Evolutionary conservation across 2,888 invertebrate genomes (phyloP).

Genomic region (Zele albiditarsus): DNA sequence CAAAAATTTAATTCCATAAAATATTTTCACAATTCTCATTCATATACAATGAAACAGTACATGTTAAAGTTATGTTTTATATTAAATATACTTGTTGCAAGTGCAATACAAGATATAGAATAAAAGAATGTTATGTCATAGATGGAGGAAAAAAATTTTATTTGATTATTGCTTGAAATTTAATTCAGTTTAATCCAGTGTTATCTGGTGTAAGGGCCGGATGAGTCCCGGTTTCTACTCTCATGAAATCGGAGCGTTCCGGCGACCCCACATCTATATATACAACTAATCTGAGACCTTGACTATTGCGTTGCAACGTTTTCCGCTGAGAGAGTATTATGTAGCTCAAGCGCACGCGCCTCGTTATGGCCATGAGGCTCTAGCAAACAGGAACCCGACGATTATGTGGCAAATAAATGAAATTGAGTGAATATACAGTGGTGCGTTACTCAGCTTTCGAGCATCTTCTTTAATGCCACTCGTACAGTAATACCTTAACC

Average conservation of each 20-base stretch:
- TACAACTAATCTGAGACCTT: constrained; percentile 32
- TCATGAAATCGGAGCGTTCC: constrained; percentile 41
- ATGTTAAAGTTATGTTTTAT: no score
- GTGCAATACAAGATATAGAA: no score
- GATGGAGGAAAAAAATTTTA: neutral
- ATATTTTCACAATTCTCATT: no score
- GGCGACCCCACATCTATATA: constrained; percentile 16
- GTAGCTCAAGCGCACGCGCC: constrained; percentile 30
- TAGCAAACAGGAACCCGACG: constrained; percentile 66
- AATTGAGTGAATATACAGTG: constrained; percentile 60
- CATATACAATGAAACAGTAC: no score
- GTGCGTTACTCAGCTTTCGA: constrained; percentile 4
- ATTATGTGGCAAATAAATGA: constrained; percentile 66
- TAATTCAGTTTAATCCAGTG: constrained; percentile 18
- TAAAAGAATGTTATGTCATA: no score
- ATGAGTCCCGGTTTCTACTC: constrained; percentile 26
- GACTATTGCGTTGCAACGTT: constrained; percentile 34
- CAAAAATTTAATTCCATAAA: no score
- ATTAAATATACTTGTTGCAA: no score
- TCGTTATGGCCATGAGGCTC: constrained; percentile 56
- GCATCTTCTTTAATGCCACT: constrained; percentile 3
- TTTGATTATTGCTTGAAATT: neutral
- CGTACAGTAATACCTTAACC: neutral
- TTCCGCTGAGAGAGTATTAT: constrained; percentile 5
- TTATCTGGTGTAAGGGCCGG: constrained; percentile 19